A percentile compares a stretch with the other conserved stretches of the same genome.
Evolutionary conservation across 2,797 vertebrate species (phyloP).

Genomic region (Lagodon rhomboides): DNA sequence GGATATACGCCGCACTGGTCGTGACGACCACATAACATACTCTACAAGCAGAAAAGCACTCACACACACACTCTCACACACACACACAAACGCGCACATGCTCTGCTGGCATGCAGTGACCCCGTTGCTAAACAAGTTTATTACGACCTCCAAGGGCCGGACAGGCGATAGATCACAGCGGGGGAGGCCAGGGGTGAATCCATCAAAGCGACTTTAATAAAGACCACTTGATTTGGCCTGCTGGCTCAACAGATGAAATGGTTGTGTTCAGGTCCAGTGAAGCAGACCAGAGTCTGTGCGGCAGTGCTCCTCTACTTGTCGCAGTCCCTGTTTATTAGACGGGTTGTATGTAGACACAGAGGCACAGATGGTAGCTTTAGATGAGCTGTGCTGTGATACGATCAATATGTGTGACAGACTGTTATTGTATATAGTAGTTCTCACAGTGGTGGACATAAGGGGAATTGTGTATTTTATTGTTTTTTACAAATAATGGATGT

Average conservation of each 20-base stretch:
- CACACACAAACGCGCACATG: slow-evolving; percentile 18
- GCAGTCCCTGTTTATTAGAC: slow-evolving; percentile 59
- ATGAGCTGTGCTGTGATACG: slow-evolving; percentile 2
- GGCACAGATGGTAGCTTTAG: slow-evolving; percentile 30
- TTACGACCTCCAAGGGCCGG: slow-evolving; percentile 77
- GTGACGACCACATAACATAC: slow-evolving; percentile 14
- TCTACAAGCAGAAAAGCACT: slow-evolving; percentile 16
- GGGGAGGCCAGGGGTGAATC: slow-evolving; percentile 77
- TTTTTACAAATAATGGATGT: background rate
- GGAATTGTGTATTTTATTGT: background rate
- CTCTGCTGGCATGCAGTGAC: slow-evolving; percentile 60
- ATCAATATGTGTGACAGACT: slow-evolving; percentile 9
- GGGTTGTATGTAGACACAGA: slow-evolving; percentile 53
- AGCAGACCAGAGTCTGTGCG: slow-evolving; percentile 56
- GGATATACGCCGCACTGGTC: slow-evolving; percentile 8
- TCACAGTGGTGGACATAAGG: too few relatives aligned
- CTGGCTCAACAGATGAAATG: slow-evolving; percentile 77
- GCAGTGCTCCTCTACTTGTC: slow-evolving; percentile 50
- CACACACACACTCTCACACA: slow-evolving; percentile 5
- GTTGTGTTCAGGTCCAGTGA: slow-evolving; percentile 76
- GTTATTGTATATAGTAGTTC: background rate
- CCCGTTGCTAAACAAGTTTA: slow-evolving; percentile 80
- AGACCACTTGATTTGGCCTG: slow-evolving; percentile 78
- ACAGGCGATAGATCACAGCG: slow-evolving; percentile 80
- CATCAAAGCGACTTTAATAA: slow-evolving; percentile 82